A percentile compares a stretch with the other conserved stretches of the same genome.
Conservation (phyloP, 1,140 invertebrate species). For the Vollenhovia emeryi region DNA sequence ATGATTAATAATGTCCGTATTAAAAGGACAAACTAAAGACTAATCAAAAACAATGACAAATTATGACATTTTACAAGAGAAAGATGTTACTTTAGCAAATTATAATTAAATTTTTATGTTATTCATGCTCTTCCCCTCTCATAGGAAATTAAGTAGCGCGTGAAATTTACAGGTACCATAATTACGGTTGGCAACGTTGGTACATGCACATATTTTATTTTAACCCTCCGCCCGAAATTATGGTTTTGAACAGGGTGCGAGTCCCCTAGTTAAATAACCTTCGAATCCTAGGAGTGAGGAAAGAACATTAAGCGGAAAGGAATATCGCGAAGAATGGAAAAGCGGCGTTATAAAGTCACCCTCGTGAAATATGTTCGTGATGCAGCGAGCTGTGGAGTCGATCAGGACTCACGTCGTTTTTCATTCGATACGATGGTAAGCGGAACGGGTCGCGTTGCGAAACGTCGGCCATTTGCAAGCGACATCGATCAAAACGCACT, state of each 20-base stretch:
- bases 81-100: conserved; percentile 7
- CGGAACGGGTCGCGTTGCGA: conserved; percentile 36
- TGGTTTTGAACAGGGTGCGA: conserved; percentile 26
- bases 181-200: conserved; percentile 26
- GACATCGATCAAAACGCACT: conserved; percentile 33
- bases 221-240: conserved; percentile 52
- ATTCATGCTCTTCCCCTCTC: background rate
- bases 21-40: background rate
- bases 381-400: conserved; percentile 54
- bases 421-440: conserved; percentile 42
- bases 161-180: conserved; percentile 29
- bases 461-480: conserved; percentile 46
- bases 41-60: background rate
- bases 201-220: conserved; percentile 56
- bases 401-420: conserved; percentile 49
- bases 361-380: conserved; percentile 55
- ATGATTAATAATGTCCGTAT: background rate
- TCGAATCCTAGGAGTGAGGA: conserved; percentile 27
- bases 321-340: conserved; percentile 52
- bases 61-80: background rate
- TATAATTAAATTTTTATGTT: background rate
- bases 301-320: conserved; percentile 52
- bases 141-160: background rate
- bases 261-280: conserved; percentile 35
- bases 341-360: conserved; percentile 55